phyloP scores from a whole-genome alignment of 2,888 invertebrate genomes.

The Tortrix viridana region DNA sequence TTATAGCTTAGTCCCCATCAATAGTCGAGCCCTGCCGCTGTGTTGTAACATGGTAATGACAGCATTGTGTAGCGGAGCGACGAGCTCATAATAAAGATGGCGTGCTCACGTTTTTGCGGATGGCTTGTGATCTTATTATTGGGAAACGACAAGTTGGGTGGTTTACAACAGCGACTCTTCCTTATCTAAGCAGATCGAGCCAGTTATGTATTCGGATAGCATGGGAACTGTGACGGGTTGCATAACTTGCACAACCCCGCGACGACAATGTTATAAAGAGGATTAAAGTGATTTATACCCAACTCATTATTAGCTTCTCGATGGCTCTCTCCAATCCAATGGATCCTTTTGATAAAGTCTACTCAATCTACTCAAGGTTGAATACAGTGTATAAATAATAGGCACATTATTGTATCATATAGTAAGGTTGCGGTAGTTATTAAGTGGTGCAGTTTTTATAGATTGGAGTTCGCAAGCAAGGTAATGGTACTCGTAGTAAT shows the following conservation, averaged over 20 bases:
- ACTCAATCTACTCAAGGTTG: too few species aligned
- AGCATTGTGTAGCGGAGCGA: conserved; percentile 69
- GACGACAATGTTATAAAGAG: conserved; percentile 7
- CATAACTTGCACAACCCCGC: conserved; percentile 50
- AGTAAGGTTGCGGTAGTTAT: too few species aligned
- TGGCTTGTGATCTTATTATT: conserved; percentile 72
- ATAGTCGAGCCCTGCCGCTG: conserved; percentile 39
- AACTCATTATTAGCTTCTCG: conserved; percentile 11
- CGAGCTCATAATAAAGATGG: conserved; percentile 61
- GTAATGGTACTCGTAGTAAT: too few species aligned
- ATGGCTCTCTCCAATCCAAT: background rate
- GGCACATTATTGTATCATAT: too few species aligned
- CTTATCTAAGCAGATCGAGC: conserved; percentile 70
- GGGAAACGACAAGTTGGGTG: conserved; percentile 67
- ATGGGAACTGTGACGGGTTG: conserved; percentile 76
- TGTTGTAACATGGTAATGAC: conserved; percentile 73
- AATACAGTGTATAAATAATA: too few species aligned
- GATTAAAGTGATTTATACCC: conserved; percentile 12
- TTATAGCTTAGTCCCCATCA: conserved; percentile 24
- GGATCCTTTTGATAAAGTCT: too few species aligned
- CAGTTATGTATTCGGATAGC: conserved; percentile 74
- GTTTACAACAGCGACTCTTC: conserved; percentile 57
- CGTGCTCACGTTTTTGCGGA: conserved; percentile 78
- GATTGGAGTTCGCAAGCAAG: background rate
- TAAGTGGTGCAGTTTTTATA: too few species aligned